These are phyloP conservation scores for Pterocles gutturalis DNA, from an alignment of 2,113 vertebrate species.

Conservation along the genomic window DNA sequence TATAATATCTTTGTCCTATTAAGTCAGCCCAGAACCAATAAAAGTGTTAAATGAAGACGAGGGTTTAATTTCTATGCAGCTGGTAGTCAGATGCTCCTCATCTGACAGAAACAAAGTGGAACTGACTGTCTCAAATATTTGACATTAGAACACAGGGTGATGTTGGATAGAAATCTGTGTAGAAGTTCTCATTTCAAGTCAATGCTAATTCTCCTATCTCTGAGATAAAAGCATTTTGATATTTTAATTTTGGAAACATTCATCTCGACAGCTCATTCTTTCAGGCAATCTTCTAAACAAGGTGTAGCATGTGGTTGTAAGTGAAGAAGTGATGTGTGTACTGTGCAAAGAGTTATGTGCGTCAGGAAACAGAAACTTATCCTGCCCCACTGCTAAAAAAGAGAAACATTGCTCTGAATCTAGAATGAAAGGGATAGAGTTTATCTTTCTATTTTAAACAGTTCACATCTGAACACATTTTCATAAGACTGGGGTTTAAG, in stretches of 20 bases:
- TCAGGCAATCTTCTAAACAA: not conserved
- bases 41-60: not conserved
- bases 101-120: not conserved
- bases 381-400: not conserved
- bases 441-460: not conserved
- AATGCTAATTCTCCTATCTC: conserved; percentile 14
- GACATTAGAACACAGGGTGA: not conserved
- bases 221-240: not conserved
- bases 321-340: not conserved
- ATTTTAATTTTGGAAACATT: not conserved
- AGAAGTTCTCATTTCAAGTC: not conserved
- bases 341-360: not conserved
- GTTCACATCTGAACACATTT: not conserved
- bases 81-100: not conserved
- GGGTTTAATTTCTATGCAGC: not conserved
- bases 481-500: not conserved
- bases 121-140: not conserved
- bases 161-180: not conserved
- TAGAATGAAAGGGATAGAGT: not conserved
- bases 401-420: not conserved
- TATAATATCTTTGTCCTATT: not conserved
- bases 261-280: not conserved
- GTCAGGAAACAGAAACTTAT: not conserved
- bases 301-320: not conserved
- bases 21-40: not conserved